These are phyloP conservation scores for Pomatorhinus ruficollis DNA, from an alignment of 2,113 vertebrate species.

Conservation along the genomic window DNA sequence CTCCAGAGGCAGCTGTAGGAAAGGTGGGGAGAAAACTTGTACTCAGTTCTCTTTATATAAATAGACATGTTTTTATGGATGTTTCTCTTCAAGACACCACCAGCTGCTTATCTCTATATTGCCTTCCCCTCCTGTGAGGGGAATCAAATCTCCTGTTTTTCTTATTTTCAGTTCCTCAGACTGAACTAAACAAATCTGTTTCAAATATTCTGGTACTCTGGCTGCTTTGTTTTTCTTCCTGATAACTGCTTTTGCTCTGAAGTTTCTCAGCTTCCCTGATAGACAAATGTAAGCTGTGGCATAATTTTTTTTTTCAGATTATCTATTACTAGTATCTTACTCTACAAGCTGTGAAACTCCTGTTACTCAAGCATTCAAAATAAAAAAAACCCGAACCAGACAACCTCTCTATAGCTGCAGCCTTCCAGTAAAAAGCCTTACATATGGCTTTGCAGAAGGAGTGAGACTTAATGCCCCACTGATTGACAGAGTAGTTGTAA, in stretches of 20 bases:
- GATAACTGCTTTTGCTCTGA: neutral
- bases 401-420: neutral
- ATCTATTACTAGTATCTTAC: neutral
- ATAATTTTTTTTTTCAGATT: neutral
- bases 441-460: neutral
- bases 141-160: neutral
- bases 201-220: neutral
- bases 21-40: neutral
- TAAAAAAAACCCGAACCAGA: neutral
- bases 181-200: neutral
- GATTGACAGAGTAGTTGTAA: neutral
- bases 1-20: neutral
- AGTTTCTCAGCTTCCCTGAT: neutral
- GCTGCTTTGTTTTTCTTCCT: neutral
- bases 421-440: neutral
- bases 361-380: neutral
- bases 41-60: neutral
- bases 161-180: neutral
- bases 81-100: neutral
- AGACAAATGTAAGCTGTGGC: neutral
- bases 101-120: neutral
- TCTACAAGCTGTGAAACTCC: neutral
- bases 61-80: neutral
- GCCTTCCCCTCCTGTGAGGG: neutral
- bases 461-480: neutral